These are phyloP conservation scores for Tetragnatha montana DNA, from an alignment of 2,888 invertebrate genomes.

Conservation along the genomic window DNA sequence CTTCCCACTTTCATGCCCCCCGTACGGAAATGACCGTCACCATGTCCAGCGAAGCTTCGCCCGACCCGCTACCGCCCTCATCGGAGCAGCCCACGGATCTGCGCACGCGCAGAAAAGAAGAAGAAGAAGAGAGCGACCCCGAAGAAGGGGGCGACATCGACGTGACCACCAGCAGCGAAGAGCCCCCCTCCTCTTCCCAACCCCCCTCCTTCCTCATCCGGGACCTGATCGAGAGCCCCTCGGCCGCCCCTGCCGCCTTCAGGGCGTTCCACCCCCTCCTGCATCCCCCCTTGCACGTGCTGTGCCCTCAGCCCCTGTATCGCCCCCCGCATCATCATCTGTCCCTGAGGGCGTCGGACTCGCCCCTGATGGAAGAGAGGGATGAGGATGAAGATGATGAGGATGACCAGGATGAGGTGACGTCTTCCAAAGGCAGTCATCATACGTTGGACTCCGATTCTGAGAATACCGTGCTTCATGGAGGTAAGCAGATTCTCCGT, in stretches of 20 bases:
- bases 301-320: constrained; percentile 42
- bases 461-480: constrained; percentile 31
- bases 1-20: background rate
- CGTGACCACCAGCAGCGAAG: constrained; percentile 41
- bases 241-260: constrained; percentile 1
- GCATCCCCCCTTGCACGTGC: constrained; percentile 48
- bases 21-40: constrained; percentile 65
- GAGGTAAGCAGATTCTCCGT: constrained; percentile 21
- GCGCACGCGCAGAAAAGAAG: constrained; percentile 53
- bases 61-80: constrained; percentile 21
- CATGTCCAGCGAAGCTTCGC: constrained; percentile 59
- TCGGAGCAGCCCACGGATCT: constrained; percentile 62
- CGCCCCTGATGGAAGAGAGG: constrained; percentile 35
- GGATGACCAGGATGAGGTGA: constrained; percentile 63
- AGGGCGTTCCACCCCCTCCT: constrained; percentile 49
- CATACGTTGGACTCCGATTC: constrained; percentile 53
- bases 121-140: background rate
- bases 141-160: constrained; percentile 28
- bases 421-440: constrained; percentile 63
- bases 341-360: background rate
- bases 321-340: constrained; percentile 5
- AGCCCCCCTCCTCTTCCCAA: constrained; percentile 39
- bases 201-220: constrained; percentile 62
- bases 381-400: constrained; percentile 47
- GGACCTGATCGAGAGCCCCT: constrained; percentile 55